These are phyloP conservation scores for Macrochelys suwanniensis DNA, from an alignment of 2,797 vertebrate species.

Conservation along the genomic window DNA sequence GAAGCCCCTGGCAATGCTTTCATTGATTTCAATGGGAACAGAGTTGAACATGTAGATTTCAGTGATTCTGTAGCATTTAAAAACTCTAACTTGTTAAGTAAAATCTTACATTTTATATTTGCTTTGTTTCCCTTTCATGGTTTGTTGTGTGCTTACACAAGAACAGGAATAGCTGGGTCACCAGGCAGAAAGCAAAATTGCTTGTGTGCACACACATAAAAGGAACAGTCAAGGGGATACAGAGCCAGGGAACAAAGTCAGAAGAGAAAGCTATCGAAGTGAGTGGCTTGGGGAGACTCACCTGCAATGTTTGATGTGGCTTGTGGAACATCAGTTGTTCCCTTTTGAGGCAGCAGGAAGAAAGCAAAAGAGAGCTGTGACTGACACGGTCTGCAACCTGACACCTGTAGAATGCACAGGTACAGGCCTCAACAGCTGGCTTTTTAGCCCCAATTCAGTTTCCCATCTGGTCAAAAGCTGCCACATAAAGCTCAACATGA, in stretches of 20 bases:
- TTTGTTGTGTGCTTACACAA: neutral
- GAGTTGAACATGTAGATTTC: neutral
- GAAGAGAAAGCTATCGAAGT: conserved; percentile 48
- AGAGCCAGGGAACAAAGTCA: conserved; percentile 18
- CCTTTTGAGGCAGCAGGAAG: conserved; percentile 31
- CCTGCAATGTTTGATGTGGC: conserved; percentile 57
- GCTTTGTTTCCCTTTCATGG: neutral
- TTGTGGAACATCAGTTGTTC: neutral
- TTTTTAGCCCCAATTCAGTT: neutral
- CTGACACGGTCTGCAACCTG: conserved; percentile 1
- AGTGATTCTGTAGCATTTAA: neutral
- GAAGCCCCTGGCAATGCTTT: neutral
- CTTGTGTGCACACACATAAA: neutral
- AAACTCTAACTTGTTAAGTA: neutral
- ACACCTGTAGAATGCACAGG: neutral
- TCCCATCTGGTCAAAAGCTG: conserved; percentile 27
- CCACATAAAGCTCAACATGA: neutral
- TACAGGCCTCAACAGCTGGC: conserved; percentile 50
- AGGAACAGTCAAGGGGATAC: neutral
- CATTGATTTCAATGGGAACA: neutral
- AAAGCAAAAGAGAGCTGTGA: neutral
- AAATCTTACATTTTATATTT: neutral
- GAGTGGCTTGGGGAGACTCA: conserved; percentile 55
- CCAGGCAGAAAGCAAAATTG: neutral
- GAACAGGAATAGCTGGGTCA: neutral